phyloP scores from a whole-genome alignment of 2,797 vertebrate species.

The Siniperca undulata region DNA sequence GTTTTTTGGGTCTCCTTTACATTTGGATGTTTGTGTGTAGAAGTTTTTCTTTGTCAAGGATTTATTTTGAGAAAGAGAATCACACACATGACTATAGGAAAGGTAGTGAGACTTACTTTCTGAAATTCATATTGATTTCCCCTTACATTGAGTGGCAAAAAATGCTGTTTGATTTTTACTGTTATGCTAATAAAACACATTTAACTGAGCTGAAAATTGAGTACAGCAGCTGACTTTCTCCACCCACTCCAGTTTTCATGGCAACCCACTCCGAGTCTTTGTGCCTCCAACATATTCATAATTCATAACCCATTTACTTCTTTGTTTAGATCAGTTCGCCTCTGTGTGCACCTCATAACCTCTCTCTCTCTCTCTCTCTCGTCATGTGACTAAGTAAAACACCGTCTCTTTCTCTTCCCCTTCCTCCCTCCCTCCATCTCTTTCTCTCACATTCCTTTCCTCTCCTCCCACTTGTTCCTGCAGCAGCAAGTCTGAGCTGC shows the following conservation, averaged over 20 bases:
- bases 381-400: conserved; percentile 57
- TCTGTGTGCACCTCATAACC: not conserved
- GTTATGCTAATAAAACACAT: not conserved
- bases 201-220: not conserved
- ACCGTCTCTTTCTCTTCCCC: conserved; percentile 4
- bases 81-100: not conserved
- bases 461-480: conserved; percentile 48
- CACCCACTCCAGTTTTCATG: conserved; percentile 36
- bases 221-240: not conserved
- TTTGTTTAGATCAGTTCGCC: not conserved
- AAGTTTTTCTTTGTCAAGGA: not conserved
- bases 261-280: conserved; percentile 7
- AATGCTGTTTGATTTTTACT: not conserved
- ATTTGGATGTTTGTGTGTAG: not conserved
- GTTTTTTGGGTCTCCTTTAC: not conserved
- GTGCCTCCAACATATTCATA: conserved; percentile 23
- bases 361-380: not conserved
- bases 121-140: not conserved
- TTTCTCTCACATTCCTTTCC: conserved; percentile 43
- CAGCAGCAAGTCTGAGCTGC: conserved; percentile 35
- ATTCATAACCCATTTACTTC: conserved; percentile 40
- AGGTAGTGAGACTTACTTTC: not conserved
- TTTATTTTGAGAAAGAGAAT: not conserved
- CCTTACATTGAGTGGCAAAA: not conserved
- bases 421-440: not conserved